Conservation (phyloP, 1,140 invertebrate genomes). For the Nebria ingens region DNA sequence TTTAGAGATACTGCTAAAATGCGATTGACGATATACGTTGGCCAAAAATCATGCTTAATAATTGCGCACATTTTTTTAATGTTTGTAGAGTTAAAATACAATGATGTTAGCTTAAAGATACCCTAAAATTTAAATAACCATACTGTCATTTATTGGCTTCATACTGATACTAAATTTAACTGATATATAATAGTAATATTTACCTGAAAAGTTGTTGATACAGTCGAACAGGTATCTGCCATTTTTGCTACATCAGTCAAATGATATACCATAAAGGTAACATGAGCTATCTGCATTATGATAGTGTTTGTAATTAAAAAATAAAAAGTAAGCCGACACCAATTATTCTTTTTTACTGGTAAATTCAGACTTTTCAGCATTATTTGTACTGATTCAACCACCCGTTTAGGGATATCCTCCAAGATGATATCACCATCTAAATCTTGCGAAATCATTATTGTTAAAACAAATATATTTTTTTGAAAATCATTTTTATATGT, state of each 20-base stretch:
- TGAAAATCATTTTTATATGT: too few relatives aligned
- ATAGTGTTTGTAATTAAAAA: not conserved
- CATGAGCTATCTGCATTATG: not conserved
- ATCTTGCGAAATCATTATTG: too few relatives aligned
- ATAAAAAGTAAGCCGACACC: not conserved
- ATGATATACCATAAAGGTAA: not conserved
- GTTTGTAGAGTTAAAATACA: not conserved
- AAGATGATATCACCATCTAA: too few relatives aligned
- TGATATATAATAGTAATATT: not conserved
- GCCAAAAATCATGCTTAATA: not conserved
- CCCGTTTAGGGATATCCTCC: not conserved
- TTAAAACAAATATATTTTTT: too few relatives aligned
- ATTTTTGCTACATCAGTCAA: not conserved
- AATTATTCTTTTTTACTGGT: not conserved
- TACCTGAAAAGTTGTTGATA: not conserved
- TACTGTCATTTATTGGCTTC: too few relatives aligned
- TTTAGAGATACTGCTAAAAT: not conserved
- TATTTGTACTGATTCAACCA: not conserved
- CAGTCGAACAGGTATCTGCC: constrained; percentile 1
- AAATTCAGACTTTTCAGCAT: not conserved
- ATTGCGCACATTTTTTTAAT: not conserved
- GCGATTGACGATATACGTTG: not conserved
- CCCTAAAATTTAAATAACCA: not conserved
- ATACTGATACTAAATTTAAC: not conserved
- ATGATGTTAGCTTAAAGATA: not conserved